Conservation (phyloP, 1,140 invertebrate species). For the Ladona fulva region DNA sequence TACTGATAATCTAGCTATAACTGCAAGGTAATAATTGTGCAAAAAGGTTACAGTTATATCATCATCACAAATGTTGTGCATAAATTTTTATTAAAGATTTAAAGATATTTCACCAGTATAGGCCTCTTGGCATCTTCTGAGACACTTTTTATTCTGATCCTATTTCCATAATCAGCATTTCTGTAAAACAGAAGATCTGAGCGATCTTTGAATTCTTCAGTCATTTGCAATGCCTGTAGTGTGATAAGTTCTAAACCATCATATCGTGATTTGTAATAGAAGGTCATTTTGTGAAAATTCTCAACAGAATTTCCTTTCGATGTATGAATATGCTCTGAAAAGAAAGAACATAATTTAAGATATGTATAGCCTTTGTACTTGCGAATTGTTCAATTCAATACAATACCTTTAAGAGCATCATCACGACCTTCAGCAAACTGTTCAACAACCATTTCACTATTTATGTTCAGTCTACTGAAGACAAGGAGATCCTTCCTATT, state of each 20-base stretch:
- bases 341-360: neutral
- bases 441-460: constrained; percentile 48
- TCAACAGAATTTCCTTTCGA: constrained; percentile 42
- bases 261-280: constrained; percentile 53
- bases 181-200: constrained; percentile 50
- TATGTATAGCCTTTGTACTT: neutral
- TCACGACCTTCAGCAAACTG: constrained; percentile 55
- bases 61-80: no score
- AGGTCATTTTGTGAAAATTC: constrained; percentile 52
- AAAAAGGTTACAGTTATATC: no score
- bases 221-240: constrained; percentile 47
- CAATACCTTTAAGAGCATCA: constrained; percentile 55
- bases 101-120: constrained; percentile 33
- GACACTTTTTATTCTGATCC: constrained; percentile 29
- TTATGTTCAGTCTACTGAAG: constrained; percentile 47
- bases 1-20: no score
- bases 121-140: constrained; percentile 34
- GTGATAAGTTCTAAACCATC: constrained; percentile 56
- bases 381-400: neutral
- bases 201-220: constrained; percentile 53
- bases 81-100: neutral
- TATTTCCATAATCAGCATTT: constrained; percentile 35
- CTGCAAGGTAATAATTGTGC: no score
- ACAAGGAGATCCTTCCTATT: constrained; percentile 59
- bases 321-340: constrained; percentile 52